These are phyloP conservation scores for Columbina picui DNA, from an alignment of 2,113 vertebrate species.

Conservation along the genomic window DNA sequence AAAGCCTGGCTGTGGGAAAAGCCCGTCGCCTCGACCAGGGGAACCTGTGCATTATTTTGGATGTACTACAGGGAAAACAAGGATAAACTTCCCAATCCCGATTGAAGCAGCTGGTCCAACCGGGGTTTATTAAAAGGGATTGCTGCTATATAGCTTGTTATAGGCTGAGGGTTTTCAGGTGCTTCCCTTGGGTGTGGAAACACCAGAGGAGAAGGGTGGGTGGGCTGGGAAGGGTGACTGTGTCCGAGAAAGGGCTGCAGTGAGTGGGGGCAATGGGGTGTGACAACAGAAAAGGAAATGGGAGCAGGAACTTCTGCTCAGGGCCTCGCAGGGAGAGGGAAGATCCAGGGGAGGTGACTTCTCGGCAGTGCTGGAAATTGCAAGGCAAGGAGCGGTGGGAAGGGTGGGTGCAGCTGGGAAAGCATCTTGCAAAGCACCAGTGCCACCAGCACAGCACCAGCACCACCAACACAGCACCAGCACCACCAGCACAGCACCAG, in stretches of 20 bases:
- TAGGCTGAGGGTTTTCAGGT: not conserved
- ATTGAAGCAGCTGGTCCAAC: not conserved
- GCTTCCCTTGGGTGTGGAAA: not conserved
- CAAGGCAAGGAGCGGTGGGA: rapidly evolving
- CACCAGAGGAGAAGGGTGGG: not conserved
- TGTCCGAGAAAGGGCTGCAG: not conserved
- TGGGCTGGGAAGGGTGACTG: not conserved
- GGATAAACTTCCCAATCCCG: not conserved
- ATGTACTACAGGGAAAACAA: constrained; percentile 1
- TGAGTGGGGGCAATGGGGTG: rapidly evolving
- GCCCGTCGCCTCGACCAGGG: not conserved
- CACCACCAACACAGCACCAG: not conserved
- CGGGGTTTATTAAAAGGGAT: not conserved
- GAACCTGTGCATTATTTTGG: constrained; percentile 20
- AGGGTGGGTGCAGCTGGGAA: not conserved
- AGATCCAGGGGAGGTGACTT: not conserved
- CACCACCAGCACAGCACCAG: not conserved
- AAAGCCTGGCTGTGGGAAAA: constrained; percentile 37
- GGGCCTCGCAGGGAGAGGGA: not conserved
- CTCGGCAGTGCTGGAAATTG: not conserved
- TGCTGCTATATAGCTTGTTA: not conserved
- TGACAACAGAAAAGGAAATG: rapidly evolving
- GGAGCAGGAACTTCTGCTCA: not conserved
- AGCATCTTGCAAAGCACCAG: not conserved
- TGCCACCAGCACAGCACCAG: not conserved